Percentiles rank a stretch among this genome's conserved stretches.
Evolutionary conservation across 1,140 invertebrate genomes (phyloP).

Genomic region (Geopemphigus sp.): DNA sequence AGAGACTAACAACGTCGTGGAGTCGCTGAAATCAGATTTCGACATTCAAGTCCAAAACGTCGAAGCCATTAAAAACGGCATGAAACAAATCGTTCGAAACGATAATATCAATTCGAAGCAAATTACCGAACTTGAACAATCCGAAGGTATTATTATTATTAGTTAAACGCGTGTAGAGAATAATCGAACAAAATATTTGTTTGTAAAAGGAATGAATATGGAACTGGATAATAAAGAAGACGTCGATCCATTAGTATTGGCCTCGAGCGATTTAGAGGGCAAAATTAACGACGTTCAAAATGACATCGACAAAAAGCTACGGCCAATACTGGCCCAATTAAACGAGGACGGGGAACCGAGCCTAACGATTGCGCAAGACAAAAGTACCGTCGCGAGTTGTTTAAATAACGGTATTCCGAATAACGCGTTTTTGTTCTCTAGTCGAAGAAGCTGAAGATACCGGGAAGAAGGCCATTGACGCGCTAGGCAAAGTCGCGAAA

Average conservation of each 20-base stretch:
- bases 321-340: constrained; percentile 54
- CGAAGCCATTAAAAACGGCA: constrained; percentile 57
- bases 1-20: constrained; percentile 46
- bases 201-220: constrained; percentile 29
- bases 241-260: constrained; percentile 4
- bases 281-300: constrained; percentile 36
- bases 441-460: constrained; percentile 53
- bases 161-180: neutral
- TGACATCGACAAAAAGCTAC: constrained; percentile 16
- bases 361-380: constrained; percentile 56
- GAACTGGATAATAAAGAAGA: constrained; percentile 23
- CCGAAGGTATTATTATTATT: constrained; percentile 35
- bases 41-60: constrained; percentile 58
- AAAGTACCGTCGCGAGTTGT: constrained; percentile 52
- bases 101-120: constrained; percentile 61
- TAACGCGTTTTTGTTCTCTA: neutral
- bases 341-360: constrained; percentile 60
- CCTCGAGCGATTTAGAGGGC: constrained; percentile 2
- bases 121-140: constrained; percentile 55
- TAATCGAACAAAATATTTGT: neutral
- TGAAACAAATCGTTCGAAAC: constrained; percentile 59
- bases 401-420: constrained; percentile 54
- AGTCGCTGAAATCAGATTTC: constrained; percentile 55
- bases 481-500: constrained; percentile 45
- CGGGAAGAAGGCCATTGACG: constrained; percentile 52